Conservation (phyloP, 2,113 vertebrate genomes). For the Mormyrus lacerda region DNA sequence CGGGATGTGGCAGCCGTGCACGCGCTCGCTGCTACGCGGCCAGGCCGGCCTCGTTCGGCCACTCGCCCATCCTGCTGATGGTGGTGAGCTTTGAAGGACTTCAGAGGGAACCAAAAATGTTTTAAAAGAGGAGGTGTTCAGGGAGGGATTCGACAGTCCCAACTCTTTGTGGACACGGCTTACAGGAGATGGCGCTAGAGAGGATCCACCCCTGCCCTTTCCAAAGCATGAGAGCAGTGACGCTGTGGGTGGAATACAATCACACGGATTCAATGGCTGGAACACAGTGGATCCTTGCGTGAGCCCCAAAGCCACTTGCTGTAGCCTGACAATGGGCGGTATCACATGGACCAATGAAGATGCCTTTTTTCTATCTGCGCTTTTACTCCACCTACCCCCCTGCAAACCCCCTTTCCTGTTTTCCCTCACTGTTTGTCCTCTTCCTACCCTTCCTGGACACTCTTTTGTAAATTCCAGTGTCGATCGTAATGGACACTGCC, state of each 20-base stretch:
- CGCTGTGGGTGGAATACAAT: background rate
- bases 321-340: conserved; percentile 2
- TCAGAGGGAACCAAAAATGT: background rate
- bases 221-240: conserved; percentile 5
- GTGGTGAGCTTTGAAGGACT: background rate
- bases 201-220: background rate
- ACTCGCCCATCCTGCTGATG: background rate
- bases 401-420: background rate
- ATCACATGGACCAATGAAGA: background rate
- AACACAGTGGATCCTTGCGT: background rate
- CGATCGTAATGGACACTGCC: background rate
- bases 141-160: background rate
- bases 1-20: background rate
- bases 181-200: background rate
- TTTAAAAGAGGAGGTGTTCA: background rate
- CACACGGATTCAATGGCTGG: conserved; percentile 27
- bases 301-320: background rate
- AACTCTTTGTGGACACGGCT: background rate
- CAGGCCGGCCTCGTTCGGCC: background rate
- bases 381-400: background rate
- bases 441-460: conserved; percentile 7
- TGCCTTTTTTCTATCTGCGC: background rate
- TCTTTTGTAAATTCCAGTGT: background rate
- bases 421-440: conserved; percentile 13
- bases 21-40: conserved; percentile 12